A percentile compares a stretch with the other conserved stretches of the same genome.
phyloP scores from a whole-genome alignment of 92 coral and sea anemone species.

The Plumapathes pennacea region DNA sequence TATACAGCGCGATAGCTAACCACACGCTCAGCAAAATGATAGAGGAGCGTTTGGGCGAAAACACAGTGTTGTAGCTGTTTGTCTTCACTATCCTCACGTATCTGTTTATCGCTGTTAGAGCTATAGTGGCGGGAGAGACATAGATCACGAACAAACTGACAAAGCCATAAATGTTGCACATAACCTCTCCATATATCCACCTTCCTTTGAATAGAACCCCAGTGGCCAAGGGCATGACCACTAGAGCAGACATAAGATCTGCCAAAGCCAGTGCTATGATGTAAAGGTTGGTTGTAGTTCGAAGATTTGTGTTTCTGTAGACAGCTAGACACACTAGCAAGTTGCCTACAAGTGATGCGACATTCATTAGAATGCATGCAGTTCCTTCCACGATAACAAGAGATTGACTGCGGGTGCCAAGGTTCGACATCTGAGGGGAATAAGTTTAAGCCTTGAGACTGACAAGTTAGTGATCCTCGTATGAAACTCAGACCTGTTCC shows the following conservation, averaged over 20 bases:
- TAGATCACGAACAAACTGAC: constrained; percentile 3
- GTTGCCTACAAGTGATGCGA: not conserved
- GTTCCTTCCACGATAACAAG: not conserved
- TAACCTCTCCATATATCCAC: constrained; percentile 5
- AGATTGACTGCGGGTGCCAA: not conserved
- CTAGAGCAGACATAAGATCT: not conserved
- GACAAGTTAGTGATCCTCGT: too few species aligned
- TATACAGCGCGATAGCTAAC: not conserved
- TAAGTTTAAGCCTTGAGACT: too few species aligned
- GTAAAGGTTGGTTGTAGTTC: constrained; percentile 7
- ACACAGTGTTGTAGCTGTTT: not conserved
- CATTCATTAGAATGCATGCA: not conserved
- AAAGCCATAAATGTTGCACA: constrained; percentile 6
- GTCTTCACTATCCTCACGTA: constrained; percentile 10
- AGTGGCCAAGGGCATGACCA: constrained; percentile 4
- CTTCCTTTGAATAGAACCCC: constrained; percentile 3
- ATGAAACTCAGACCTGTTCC: too few species aligned
- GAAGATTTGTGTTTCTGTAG: constrained; percentile 8
- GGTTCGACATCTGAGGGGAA: too few species aligned
- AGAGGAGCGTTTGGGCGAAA: not conserved
- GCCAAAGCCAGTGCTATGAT: constrained; percentile 2
- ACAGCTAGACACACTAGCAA: not conserved
- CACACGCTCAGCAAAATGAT: not conserved
- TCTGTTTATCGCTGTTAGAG: constrained; percentile 10
- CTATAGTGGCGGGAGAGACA: constrained; percentile 13